A percentile compares a stretch with the other conserved stretches of the same genome.
Evolutionary conservation across 2,113 vertebrate species (phyloP).

Genomic region (Cryptotis parvus): DNA sequence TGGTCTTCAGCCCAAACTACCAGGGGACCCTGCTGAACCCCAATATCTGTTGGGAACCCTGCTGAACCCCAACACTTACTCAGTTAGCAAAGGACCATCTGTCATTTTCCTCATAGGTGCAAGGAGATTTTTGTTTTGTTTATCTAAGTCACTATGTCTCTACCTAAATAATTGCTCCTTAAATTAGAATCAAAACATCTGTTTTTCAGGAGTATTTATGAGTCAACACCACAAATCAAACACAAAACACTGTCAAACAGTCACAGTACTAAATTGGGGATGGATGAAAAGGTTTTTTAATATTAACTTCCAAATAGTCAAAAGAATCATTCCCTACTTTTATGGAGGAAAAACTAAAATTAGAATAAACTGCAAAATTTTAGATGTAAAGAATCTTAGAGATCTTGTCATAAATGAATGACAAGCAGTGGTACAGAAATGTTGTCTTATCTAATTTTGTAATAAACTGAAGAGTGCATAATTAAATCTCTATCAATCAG

Average conservation of each 20-base stretch:
- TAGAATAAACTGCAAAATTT: conserved; percentile 36
- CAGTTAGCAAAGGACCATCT: neutral
- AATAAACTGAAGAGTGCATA: neutral
- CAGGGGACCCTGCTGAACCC: too few species aligned
- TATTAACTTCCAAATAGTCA: neutral
- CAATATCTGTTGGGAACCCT: too few species aligned
- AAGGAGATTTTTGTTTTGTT: neutral
- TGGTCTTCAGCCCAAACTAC: too few species aligned
- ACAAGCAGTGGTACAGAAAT: conserved; percentile 14
- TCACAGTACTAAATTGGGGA: neutral
- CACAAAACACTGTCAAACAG: neutral
- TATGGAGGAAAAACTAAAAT: neutral
- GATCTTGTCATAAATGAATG: neutral
- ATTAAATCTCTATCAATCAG: conserved; percentile 48
- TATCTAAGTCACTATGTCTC: conserved; percentile 1
- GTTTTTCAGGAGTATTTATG: conserved; percentile 10
- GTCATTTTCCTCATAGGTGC: neutral
- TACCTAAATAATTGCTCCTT: neutral
- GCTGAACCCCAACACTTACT: too few species aligned
- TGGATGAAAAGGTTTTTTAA: neutral
- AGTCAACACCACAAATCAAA: conserved; percentile 17
- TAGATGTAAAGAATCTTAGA: conserved; percentile 3
- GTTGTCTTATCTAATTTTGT: neutral
- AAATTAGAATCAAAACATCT: neutral
- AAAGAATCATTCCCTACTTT: conserved; percentile 27